These are phyloP conservation scores for Orthosia cruda DNA, from an alignment of 2,888 invertebrate genomes.

Conservation along the genomic window DNA sequence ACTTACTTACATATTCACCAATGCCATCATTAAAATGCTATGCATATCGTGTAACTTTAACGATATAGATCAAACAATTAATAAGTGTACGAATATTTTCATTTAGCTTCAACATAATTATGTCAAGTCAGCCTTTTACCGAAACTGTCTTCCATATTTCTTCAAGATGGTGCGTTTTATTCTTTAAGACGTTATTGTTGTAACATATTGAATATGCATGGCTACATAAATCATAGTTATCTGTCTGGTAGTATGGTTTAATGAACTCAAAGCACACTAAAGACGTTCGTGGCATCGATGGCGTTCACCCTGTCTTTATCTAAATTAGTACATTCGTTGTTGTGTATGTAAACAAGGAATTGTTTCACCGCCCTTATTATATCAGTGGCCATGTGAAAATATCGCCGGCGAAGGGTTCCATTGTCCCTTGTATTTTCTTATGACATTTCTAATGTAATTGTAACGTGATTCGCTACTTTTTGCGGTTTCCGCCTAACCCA, in stretches of 20 bases:
- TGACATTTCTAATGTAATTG: conserved; percentile 82
- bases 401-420: conserved; percentile 55
- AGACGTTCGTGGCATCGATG: conserved; percentile 47
- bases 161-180: background rate
- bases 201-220: conserved; percentile 35
- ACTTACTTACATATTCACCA: conserved; percentile 63
- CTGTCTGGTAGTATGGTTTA: conserved; percentile 62
- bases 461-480: conserved; percentile 88
- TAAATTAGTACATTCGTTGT: conserved; percentile 59
- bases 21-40: conserved; percentile 42
- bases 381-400: conserved; percentile 64
- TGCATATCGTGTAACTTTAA: conserved; percentile 15
- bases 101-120: conserved; percentile 1
- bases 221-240: conserved; percentile 61
- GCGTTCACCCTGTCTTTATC: conserved; percentile 72
- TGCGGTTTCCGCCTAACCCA: conserved; percentile 90
- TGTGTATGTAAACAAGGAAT: conserved; percentile 58
- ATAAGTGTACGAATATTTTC: conserved; percentile 18
- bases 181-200: conserved; percentile 12
- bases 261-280: conserved; percentile 58
- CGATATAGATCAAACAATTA: conserved; percentile 20
- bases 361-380: conserved; percentile 63
- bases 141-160: background rate
- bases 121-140: background rate
- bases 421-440: conserved; percentile 74